These are phyloP conservation scores for Poecilia wingei DNA, from an alignment of 2,797 vertebrate species.

Conservation along the genomic window DNA sequence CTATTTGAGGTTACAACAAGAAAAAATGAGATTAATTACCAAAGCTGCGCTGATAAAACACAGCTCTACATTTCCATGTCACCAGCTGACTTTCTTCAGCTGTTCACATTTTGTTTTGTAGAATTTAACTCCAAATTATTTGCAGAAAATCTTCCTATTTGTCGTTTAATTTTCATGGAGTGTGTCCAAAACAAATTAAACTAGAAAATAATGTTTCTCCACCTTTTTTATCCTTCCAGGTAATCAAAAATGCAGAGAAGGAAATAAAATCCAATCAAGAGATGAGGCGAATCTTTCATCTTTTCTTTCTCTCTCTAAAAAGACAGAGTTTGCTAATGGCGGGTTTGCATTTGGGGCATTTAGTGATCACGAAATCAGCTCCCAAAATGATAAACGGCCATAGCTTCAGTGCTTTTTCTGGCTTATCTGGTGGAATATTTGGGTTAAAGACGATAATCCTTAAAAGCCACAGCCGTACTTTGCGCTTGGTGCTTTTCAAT, in stretches of 20 bases:
- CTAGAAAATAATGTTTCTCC: not conserved
- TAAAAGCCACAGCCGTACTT: not conserved
- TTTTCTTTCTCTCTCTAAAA: not conserved
- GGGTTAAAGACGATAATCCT: conserved; percentile 7
- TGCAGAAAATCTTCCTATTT: no score
- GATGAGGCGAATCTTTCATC: not conserved
- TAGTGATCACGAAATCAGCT: not conserved
- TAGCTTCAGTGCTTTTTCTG: not conserved
- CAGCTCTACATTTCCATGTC: no score
- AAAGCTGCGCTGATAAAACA: no score
- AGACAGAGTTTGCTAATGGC: not conserved
- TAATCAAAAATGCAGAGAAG: not conserved
- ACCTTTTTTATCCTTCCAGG: not conserved
- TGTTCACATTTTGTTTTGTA: no score
- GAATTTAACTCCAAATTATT: no score
- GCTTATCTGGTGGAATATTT: conserved; percentile 4
- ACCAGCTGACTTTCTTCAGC: no score
- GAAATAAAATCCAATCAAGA: not conserved
- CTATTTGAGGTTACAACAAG: no score
- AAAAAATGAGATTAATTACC: no score
- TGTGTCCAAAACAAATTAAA: not conserved
- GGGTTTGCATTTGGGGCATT: not conserved
- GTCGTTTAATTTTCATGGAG: no score
- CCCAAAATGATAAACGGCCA: not conserved
- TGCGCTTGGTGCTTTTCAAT: not conserved